A percentile compares a stretch with the other conserved stretches of the same genome.
Conservation (phyloP, 2,888 invertebrate species). For the Eucriotettix oculatus region DNA sequence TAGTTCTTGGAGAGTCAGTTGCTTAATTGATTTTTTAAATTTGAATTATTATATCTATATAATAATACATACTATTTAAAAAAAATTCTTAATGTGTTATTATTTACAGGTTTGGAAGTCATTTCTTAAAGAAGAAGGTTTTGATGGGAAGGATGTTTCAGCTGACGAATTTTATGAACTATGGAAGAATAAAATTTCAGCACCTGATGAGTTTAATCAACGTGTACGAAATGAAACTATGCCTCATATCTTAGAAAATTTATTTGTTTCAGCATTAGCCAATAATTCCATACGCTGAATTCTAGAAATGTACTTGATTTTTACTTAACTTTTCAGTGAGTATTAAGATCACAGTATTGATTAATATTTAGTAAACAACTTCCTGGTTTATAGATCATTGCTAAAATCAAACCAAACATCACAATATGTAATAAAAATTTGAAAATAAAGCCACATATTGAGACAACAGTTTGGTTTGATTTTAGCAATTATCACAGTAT, state of each 20-base stretch:
- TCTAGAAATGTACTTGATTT: background rate
- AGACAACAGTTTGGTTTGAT: too few species aligned
- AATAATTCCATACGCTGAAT: background rate
- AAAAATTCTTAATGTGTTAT: background rate
- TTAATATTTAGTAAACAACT: too few species aligned
- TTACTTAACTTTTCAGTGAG: background rate
- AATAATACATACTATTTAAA: too few species aligned
- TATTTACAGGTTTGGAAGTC: slow-evolving; percentile 30
- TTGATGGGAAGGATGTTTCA: slow-evolving; percentile 22
- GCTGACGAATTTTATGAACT: slow-evolving; percentile 30
- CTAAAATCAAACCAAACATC: too few species aligned
- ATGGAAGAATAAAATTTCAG: slow-evolving; percentile 20
- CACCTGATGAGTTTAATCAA: slow-evolving; percentile 5
- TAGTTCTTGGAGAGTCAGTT: too few species aligned
- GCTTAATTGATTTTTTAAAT: too few species aligned
- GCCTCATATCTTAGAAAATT: background rate
- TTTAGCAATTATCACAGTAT: background rate
- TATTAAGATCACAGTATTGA: background rate
- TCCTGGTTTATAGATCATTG: too few species aligned
- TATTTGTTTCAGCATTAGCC: background rate
- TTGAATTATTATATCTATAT: too few species aligned
- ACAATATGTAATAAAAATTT: too few species aligned
- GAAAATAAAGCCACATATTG: too few species aligned
- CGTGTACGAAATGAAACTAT: background rate
- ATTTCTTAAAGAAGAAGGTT: slow-evolving; percentile 26